Conservation (phyloP, 2,888 invertebrate genomes). For the Sipha maydis region DNA sequence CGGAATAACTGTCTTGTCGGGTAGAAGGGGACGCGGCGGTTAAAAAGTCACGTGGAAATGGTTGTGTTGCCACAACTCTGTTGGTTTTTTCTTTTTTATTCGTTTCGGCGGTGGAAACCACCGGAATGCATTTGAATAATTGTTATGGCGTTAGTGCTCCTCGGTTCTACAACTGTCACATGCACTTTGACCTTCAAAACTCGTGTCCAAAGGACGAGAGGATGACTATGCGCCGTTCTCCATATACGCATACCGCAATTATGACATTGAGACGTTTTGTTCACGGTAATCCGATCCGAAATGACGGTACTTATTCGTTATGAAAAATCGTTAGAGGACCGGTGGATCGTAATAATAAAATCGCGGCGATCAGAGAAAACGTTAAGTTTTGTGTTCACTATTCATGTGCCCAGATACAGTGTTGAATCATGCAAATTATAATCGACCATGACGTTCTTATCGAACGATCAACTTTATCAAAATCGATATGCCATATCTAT, state of each 20-base stretch:
- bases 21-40: constrained; percentile 21
- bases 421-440: too few species aligned
- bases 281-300: not conserved
- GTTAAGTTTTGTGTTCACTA: too few species aligned
- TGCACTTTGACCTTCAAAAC: not conserved
- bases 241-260: not conserved
- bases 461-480: too few species aligned
- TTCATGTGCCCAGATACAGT: too few species aligned
- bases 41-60: constrained; percentile 27
- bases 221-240: not conserved
- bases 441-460: too few species aligned
- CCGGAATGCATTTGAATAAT: constrained; percentile 3
- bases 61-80: not conserved
- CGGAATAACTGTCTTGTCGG: not conserved
- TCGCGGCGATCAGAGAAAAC: too few species aligned
- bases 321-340: too few species aligned
- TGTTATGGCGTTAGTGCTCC: not conserved
- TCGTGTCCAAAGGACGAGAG: not conserved
- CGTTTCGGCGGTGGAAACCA: constrained; percentile 1
- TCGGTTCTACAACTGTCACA: not conserved
- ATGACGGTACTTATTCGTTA: not conserved
- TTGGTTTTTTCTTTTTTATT: not conserved
- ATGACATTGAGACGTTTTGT: not conserved
- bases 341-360: too few species aligned
- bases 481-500: too few species aligned